Conservation (phyloP, 1,140 invertebrate genomes). For the Ylistrum balloti region DNA sequence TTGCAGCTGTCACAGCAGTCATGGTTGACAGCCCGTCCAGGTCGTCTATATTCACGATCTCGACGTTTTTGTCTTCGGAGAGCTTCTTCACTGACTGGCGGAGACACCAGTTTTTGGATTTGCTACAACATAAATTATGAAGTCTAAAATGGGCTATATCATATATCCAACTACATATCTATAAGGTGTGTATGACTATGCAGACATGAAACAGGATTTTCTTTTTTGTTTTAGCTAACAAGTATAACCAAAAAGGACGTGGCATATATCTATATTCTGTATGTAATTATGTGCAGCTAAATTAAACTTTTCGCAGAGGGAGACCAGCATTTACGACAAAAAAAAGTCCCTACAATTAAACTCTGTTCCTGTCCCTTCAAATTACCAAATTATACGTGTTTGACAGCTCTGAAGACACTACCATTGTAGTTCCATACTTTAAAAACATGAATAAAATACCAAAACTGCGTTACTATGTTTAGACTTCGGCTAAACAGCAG, state of each 20-base stretch:
- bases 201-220: no score
- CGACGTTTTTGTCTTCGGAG: conserved; percentile 82
- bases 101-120: conserved; percentile 93
- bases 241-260: no score
- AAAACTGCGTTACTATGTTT: conserved; percentile 18
- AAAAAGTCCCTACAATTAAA: no score
- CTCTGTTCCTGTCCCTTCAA: no score
- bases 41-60: conserved; percentile 90
- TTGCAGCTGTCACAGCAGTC: conserved; percentile 93
- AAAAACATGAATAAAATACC: neutral
- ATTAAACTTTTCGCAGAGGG: no score
- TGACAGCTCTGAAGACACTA: neutral
- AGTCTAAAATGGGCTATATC: neutral
- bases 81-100: conserved; percentile 89
- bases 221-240: no score
- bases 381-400: neutral
- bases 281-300: no score
- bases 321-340: no score
- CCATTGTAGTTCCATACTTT: neutral
- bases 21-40: conserved; percentile 95
- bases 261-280: no score
- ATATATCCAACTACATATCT: neutral
- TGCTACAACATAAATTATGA: conserved; percentile 85
- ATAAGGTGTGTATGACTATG: neutral
- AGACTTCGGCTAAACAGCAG: conserved; percentile 44